Percentiles rank a stretch among this genome's conserved stretches.
phyloP scores from a whole-genome alignment of 2,888 invertebrate genomes.

The Drosophila mercatorum region DNA sequence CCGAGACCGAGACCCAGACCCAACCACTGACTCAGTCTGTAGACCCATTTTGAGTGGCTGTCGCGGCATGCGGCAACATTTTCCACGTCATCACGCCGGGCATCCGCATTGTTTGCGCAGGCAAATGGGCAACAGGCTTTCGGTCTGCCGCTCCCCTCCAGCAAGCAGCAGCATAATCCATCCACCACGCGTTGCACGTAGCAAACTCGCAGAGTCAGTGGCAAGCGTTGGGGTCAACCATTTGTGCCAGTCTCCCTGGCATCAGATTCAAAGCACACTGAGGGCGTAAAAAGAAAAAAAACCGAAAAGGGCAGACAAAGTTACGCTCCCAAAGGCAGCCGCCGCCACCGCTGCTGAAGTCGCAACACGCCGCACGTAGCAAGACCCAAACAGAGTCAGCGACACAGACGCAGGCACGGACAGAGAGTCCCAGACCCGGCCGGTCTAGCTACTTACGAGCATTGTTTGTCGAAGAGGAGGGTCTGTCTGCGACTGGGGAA shows the following conservation, averaged over 20 bases:
- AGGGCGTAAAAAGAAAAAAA: constrained; percentile 13
- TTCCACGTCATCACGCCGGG: constrained; percentile 73
- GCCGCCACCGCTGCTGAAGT: constrained; percentile 25
- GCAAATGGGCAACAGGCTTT: constrained; percentile 40
- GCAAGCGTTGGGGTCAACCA: constrained; percentile 53
- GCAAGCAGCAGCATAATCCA: constrained; percentile 43
- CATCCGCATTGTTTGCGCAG: constrained; percentile 66
- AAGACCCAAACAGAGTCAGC: constrained; percentile 40
- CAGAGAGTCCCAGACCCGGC: constrained; percentile 17
- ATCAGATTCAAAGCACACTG: constrained; percentile 32
- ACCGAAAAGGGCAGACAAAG: constrained; percentile 57
- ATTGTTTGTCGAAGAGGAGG: constrained; percentile 44
- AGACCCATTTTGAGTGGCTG: constrained; percentile 40
- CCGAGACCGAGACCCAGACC: constrained; percentile 17
- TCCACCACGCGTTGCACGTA: constrained; percentile 54
- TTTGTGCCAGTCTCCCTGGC: constrained; percentile 22
- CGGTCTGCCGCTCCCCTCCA: not conserved
- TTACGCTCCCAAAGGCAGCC: constrained; percentile 42
- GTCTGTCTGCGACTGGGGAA: constrained; percentile 34
- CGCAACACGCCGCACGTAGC: constrained; percentile 69
- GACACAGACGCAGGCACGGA: constrained; percentile 28
- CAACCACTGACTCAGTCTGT: constrained; percentile 28
- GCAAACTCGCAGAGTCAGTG: constrained; percentile 40
- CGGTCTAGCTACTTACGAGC: constrained; percentile 24
- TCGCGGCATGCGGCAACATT: constrained; percentile 56